A percentile compares a stretch with the other conserved stretches of the same genome.
These are phyloP conservation scores for Drosophila quasianomalipes DNA, from an alignment of 2,888 invertebrate species.

Conservation along the genomic window DNA sequence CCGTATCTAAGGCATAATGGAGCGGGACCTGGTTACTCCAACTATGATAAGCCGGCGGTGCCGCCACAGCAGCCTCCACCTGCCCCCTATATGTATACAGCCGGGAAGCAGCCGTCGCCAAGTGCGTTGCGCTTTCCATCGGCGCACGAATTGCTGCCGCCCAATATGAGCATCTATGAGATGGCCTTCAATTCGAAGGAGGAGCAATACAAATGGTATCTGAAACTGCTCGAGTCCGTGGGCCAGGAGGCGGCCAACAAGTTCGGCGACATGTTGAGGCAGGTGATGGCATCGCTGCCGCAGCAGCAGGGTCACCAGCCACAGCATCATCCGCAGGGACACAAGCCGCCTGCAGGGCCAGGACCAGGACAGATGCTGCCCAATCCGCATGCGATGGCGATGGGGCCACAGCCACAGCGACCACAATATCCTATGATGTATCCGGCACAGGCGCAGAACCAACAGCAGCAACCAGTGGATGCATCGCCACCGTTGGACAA, in stretches of 20 bases:
- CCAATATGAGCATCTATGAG: slow-evolving; percentile 87
- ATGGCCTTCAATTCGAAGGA: slow-evolving; percentile 87
- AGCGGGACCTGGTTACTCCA: slow-evolving; percentile 59
- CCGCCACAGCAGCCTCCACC: slow-evolving; percentile 67
- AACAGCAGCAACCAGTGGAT: slow-evolving; percentile 68
- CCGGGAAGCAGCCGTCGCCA: slow-evolving; percentile 66
- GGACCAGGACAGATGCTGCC: slow-evolving; percentile 57
- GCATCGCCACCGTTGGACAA: slow-evolving; percentile 77
- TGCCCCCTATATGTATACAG: slow-evolving; percentile 64
- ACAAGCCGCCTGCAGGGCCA: slow-evolving; percentile 47
- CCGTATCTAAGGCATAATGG: slow-evolving; percentile 70
- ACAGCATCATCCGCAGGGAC: slow-evolving; percentile 58
- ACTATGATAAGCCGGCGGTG: slow-evolving; percentile 82
- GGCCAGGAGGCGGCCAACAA: slow-evolving; percentile 87
- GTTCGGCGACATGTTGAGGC: slow-evolving; percentile 86
- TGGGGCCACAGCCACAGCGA: slow-evolving; percentile 66
- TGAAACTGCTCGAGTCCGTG: slow-evolving; percentile 86
- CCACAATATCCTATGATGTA: slow-evolving; percentile 75
- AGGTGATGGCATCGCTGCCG: slow-evolving; percentile 83
- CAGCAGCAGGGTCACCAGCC: slow-evolving; percentile 67
- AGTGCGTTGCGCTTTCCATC: slow-evolving; percentile 77
- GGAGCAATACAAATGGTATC: slow-evolving; percentile 87
- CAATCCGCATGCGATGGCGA: slow-evolving; percentile 55
- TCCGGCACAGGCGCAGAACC: slow-evolving; percentile 62
- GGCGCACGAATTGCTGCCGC: slow-evolving; percentile 86